These are phyloP conservation scores for Noturus placidus DNA, from an alignment of 2,113 vertebrate genomes.

Conservation along the genomic window DNA sequence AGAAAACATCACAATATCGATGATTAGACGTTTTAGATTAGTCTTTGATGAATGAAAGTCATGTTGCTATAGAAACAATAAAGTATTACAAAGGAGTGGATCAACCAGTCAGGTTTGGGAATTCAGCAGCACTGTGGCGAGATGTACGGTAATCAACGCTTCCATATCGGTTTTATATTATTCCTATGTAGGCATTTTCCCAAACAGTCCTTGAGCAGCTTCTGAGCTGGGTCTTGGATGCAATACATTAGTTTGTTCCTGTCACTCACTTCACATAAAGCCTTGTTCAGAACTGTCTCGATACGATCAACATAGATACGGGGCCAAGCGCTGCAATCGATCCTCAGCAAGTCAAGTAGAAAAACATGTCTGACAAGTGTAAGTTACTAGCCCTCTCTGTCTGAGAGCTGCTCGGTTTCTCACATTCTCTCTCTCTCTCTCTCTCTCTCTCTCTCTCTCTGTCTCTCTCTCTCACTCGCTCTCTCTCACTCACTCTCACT, in stretches of 20 bases:
- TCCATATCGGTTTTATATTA: background rate
- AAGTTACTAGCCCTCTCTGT: constrained; percentile 49
- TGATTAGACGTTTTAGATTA: background rate
- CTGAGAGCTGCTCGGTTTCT: constrained; percentile 48
- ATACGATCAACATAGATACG: constrained; percentile 55
- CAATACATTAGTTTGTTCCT: constrained; percentile 15
- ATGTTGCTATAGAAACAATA: background rate
- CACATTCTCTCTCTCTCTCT: constrained; percentile 40
- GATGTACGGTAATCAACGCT: background rate
- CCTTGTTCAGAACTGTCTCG: constrained; percentile 49
- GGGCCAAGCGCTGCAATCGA: constrained; percentile 53
- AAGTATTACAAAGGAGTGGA: background rate
- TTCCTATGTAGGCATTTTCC: background rate
- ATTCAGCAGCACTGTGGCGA: background rate
- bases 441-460: background rate
- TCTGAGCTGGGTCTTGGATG: constrained; percentile 21
- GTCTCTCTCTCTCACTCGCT: too few species aligned
- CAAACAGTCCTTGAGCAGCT: too few species aligned
- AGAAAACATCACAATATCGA: background rate
- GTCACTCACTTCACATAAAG: constrained; percentile 49
- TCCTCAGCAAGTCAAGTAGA: constrained; percentile 55
- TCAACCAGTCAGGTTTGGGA: background rate
- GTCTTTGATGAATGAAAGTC: background rate
- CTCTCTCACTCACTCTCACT: too few species aligned
- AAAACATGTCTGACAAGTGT: constrained; percentile 63